phyloP scores from a whole-genome alignment of 2,888 invertebrate genomes.

The Morpho helenor region DNA sequence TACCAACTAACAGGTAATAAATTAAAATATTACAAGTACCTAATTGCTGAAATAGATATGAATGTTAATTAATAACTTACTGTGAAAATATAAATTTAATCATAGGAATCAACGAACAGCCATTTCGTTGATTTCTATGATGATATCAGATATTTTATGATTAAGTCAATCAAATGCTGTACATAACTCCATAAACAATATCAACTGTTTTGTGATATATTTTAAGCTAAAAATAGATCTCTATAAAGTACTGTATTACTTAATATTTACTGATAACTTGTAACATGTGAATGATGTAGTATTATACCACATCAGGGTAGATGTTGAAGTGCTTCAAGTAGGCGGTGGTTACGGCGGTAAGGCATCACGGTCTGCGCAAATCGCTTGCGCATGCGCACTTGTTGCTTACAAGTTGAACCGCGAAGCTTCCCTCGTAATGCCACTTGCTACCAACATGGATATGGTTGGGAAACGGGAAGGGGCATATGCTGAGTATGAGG shows the following conservation, averaged over 20 bases:
- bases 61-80: too few relatives aligned
- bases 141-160: background rate
- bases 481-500: constrained; percentile 75
- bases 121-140: too few relatives aligned
- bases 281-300: too few relatives aligned
- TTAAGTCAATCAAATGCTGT: background rate
- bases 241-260: too few relatives aligned
- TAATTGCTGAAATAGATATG: background rate
- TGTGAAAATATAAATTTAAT: too few relatives aligned
- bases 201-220: too few relatives aligned
- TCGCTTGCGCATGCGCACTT: constrained; percentile 83
- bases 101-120: too few relatives aligned
- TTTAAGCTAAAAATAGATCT: too few relatives aligned
- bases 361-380: constrained; percentile 79
- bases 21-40: background rate
- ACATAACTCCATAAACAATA: background rate
- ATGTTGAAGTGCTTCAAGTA: constrained; percentile 83
- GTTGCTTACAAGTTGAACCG: constrained; percentile 80
- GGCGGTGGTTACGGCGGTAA: constrained; percentile 93
- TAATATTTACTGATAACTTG: too few relatives aligned
- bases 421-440: constrained; percentile 82
- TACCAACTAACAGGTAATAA: constrained; percentile 80
- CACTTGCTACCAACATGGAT: constrained; percentile 82
- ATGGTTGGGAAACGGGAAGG: constrained; percentile 77
- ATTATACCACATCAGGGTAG: constrained; percentile 64